A percentile compares a stretch with the other conserved stretches of the same genome.
phyloP scores from a whole-genome alignment of 2,797 vertebrate species.

The Schizothorax lantsangensis region DNA sequence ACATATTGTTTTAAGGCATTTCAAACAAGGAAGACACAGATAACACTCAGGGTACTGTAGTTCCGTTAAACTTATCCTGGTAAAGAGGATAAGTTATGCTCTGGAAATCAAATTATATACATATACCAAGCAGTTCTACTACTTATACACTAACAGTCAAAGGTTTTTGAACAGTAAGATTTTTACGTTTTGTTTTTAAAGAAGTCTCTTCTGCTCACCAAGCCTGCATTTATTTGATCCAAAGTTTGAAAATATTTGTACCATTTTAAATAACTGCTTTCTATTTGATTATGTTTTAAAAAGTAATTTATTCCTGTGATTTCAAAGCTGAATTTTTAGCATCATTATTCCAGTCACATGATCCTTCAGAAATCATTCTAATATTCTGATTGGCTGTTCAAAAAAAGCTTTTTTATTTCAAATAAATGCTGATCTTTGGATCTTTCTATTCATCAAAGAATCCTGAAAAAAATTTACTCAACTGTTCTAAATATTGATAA shows the following conservation, averaged over 20 bases:
- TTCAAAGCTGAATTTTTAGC: neutral
- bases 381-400: neutral
- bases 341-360: neutral
- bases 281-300: neutral
- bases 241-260: neutral
- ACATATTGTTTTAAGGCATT: constrained; percentile 27
- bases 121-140: neutral
- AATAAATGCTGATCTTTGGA: no score
- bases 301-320: neutral
- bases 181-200: no score
- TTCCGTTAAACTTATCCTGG: constrained; percentile 10
- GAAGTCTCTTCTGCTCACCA: neutral
- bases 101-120: neutral
- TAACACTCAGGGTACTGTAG: neutral
- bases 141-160: no score
- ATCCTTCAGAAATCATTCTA: neutral
- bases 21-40: constrained; percentile 10
- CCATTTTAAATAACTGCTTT: neutral
- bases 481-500: no score
- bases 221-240: no score
- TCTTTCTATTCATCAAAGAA: no score
- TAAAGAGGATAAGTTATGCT: neutral
- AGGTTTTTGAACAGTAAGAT: neutral
- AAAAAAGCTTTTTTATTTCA: neutral
- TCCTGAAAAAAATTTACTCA: no score